Percentiles rank a stretch among this genome's conserved stretches.
phyloP scores from a whole-genome alignment of 2,888 invertebrate species.

The Cheilosia impressa region DNA sequence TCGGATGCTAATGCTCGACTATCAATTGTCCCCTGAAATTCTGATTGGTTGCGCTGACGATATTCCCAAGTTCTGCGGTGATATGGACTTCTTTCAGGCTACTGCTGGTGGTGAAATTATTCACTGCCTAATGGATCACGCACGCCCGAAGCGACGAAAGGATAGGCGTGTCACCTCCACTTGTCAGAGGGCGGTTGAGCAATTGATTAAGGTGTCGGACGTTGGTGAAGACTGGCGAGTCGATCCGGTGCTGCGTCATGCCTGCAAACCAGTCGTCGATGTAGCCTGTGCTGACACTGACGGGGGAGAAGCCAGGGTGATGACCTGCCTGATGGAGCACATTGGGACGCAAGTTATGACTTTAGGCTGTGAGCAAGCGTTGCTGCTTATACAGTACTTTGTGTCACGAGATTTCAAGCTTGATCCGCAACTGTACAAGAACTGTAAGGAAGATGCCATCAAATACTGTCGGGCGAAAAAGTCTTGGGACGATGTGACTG shows the following conservation, averaged over 20 bases:
- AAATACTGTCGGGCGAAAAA: constrained; percentile 91
- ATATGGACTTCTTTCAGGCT: constrained; percentile 85
- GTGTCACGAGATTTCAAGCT: constrained; percentile 97
- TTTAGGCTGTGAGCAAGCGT: constrained; percentile 93
- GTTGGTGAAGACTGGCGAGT: constrained; percentile 98
- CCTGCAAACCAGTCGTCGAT: constrained; percentile 94
- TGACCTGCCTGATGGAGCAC: constrained; percentile 97
- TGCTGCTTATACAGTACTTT: constrained; percentile 98
- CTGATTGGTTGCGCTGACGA: constrained; percentile 94
- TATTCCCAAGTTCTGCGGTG: constrained; percentile 90
- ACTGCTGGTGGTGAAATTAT: constrained; percentile 92
- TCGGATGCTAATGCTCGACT: constrained; percentile 96
- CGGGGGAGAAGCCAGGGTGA: constrained; percentile 92
- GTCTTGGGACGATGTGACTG: constrained; percentile 89
- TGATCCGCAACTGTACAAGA: constrained; percentile 93
- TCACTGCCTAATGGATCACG: constrained; percentile 97
- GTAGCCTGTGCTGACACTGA: constrained; percentile 89
- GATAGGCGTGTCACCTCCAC: constrained; percentile 87
- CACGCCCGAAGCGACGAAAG: constrained; percentile 86
- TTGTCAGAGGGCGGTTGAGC: constrained; percentile 92
- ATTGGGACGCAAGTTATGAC: constrained; percentile 92
- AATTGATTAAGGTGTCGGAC: constrained; percentile 93
- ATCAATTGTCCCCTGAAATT: constrained; percentile 95
- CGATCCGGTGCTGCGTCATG: constrained; percentile 94
- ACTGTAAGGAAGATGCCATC: constrained; percentile 94